phyloP scores from a whole-genome alignment of 2,113 vertebrate species.

The Pomatorhinus ruficollis region DNA sequence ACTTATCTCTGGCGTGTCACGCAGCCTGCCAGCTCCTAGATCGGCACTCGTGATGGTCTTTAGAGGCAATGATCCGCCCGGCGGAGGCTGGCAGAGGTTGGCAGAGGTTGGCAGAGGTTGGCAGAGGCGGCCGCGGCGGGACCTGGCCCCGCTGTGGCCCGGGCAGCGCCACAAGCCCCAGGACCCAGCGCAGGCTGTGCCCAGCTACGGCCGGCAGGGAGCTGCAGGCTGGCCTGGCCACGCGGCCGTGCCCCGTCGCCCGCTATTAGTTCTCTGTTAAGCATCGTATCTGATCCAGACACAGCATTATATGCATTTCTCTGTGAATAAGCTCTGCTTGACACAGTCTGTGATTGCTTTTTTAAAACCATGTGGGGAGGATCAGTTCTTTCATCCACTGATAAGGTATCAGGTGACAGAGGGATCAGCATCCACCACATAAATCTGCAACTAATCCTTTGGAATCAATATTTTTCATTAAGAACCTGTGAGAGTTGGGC shows the following conservation, averaged over 20 bases:
- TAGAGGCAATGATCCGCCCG: rapidly evolving
- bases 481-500: conserved; percentile 80
- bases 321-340: conserved; percentile 69
- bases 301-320: conserved; percentile 68
- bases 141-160: background rate
- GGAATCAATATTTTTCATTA: conserved; percentile 90
- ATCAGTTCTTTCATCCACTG: conserved; percentile 73
- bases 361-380: conserved; percentile 64
- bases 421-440: conserved; percentile 82
- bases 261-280: background rate
- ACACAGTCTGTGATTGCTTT: conserved; percentile 76
- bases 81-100: background rate
- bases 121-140: background rate
- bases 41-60: rapidly evolving
- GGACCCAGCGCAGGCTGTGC: background rate
- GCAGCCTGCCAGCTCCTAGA: rapidly evolving
- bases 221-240: background rate
- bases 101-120: background rate
- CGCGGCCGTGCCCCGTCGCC: rapidly evolving
- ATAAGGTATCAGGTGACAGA: conserved; percentile 81
- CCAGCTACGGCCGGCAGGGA: background rate
- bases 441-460: conserved; percentile 86
- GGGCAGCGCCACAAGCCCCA: background rate
- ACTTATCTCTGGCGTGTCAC: rapidly evolving
- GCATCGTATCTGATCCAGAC: conserved; percentile 51